These are phyloP conservation scores for Pogonocichla stellata DNA, from an alignment of 2,113 vertebrate species.

Conservation along the genomic window DNA sequence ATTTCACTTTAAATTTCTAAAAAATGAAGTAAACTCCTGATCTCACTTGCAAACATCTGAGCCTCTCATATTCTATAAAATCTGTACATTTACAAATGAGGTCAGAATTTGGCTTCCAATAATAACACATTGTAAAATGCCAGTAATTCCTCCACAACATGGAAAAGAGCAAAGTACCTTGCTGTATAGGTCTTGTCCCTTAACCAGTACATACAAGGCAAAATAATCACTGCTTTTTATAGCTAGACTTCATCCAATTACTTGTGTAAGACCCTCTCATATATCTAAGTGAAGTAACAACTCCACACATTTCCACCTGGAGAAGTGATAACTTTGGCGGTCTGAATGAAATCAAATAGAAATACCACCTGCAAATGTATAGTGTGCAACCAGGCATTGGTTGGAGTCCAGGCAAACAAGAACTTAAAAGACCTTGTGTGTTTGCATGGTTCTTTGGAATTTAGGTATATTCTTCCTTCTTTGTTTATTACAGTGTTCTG, in stretches of 20 bases:
- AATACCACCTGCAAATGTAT: not conserved
- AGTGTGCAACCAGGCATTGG: not conserved
- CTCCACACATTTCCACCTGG: not conserved
- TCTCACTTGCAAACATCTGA: not conserved
- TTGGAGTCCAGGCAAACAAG: not conserved
- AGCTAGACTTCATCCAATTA: not conserved
- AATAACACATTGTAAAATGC: not conserved
- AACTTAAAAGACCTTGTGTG: not conserved
- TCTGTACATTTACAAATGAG: slow-evolving; percentile 29
- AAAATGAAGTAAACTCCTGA: not conserved
- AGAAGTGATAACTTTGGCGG: not conserved
- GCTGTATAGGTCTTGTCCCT: not conserved
- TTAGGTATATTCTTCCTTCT: not conserved
- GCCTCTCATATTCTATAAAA: not conserved
- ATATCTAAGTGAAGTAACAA: not conserved
- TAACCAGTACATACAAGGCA: not conserved
- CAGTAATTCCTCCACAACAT: not conserved
- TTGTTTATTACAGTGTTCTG: not conserved
- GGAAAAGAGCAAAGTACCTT: not conserved
- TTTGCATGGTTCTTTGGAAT: not conserved
- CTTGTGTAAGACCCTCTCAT: not conserved
- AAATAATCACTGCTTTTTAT: slow-evolving; percentile 4
- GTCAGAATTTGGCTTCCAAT: slow-evolving; percentile 40
- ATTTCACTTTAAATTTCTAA: not conserved
- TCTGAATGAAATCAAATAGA: not conserved